Percentiles rank a stretch among this genome's conserved stretches.
These are phyloP conservation scores for Macrostomum cliftonense DNA, from an alignment of 2,888 invertebrate species.

Conservation along the genomic window DNA sequence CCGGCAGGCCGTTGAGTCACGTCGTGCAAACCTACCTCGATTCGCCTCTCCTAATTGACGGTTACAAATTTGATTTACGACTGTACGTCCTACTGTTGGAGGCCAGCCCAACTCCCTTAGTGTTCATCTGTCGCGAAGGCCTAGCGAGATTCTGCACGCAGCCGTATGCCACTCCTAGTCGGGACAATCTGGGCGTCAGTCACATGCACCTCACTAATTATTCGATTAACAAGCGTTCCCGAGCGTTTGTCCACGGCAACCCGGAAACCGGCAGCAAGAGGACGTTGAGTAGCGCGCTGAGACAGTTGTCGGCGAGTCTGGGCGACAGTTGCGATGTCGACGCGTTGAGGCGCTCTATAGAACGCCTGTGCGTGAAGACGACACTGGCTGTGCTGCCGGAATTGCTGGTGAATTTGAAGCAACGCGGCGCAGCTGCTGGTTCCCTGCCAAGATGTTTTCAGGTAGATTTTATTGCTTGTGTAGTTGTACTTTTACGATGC, in stretches of 20 bases:
- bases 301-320: conserved; percentile 20
- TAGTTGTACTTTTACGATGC: too few relatives aligned
- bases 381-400: conserved; percentile 40
- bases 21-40: conserved; percentile 39
- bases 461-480: conserved; percentile 22
- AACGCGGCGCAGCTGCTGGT: conserved; percentile 28
- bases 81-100: conserved; percentile 39
- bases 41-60: conserved; percentile 36
- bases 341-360: conserved; percentile 36
- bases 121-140: conserved; percentile 18
- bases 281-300: conserved; percentile 38
- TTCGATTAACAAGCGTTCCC: conserved; percentile 39
- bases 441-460: conserved; percentile 40
- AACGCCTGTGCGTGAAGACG: conserved; percentile 38
- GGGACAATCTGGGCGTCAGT: conserved; percentile 36
- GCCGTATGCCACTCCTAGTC: conserved; percentile 36
- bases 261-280: conserved; percentile 38
- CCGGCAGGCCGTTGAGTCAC: conserved; percentile 15
- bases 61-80: conserved; percentile 40
- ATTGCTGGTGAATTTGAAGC: conserved; percentile 32
- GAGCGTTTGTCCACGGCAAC: conserved; percentile 33
- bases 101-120: too few relatives aligned
- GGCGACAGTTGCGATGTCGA: conserved; percentile 29
- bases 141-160: conserved; percentile 41
- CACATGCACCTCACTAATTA: conserved; percentile 42